Evolutionary conservation across 2,797 vertebrate genomes (phyloP).

Genomic region (Otus scops): DNA sequence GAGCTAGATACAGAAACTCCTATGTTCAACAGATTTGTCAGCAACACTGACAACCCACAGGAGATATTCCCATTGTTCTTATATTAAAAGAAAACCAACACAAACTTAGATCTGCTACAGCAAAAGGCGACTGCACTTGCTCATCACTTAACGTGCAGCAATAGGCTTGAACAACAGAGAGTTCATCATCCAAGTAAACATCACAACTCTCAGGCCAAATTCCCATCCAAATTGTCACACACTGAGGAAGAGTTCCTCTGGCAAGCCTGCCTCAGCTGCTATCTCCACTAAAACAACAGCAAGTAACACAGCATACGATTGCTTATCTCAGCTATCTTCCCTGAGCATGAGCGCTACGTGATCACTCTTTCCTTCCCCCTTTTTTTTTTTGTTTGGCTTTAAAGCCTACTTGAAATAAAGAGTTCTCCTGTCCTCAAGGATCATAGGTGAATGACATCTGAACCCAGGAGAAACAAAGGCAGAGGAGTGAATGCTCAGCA

Average conservation of each 20-base stretch:
- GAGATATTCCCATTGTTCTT: neutral
- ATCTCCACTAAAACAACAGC: neutral
- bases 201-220: neutral
- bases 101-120: neutral
- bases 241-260: neutral
- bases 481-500: neutral
- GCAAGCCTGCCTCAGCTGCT: neutral
- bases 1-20: neutral
- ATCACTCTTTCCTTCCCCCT: neutral
- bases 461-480: neutral
- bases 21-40: neutral
- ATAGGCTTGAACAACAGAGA: neutral
- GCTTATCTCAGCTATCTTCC: neutral
- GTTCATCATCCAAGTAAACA: neutral
- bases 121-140: neutral
- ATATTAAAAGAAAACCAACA: neutral
- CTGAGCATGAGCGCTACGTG: neutral
- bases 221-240: neutral
- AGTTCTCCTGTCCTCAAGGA: neutral
- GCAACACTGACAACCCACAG: neutral
- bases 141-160: neutral
- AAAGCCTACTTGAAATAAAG: neutral
- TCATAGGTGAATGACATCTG: neutral
- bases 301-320: rapidly evolving
- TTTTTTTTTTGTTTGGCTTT: neutral